Conservation (phyloP, 2,888 invertebrate genomes). For the Rotaria socialis region DNA sequence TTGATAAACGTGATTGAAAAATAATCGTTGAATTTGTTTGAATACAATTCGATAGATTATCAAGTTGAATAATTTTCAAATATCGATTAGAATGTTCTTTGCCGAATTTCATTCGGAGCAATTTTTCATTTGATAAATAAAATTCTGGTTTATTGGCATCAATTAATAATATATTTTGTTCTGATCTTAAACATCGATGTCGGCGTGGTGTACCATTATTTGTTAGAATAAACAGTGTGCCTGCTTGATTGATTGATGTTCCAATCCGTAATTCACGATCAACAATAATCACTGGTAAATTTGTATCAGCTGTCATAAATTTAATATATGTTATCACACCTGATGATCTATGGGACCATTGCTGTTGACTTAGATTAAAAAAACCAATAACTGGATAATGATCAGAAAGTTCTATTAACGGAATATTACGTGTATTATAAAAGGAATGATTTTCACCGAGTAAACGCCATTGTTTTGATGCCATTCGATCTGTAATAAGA, state of each 20-base stretch:
- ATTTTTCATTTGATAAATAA: constrained; percentile 6
- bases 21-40: background rate
- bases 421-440: background rate
- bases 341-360: background rate
- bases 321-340: background rate
- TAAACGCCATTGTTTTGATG: constrained; percentile 11
- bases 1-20: constrained; percentile 7
- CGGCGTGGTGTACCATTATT: constrained; percentile 32
- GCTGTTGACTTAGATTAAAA: background rate
- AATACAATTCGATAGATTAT: background rate
- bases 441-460: background rate
- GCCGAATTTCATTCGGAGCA: background rate
- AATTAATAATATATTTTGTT: constrained; percentile 13
- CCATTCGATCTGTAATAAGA: constrained; percentile 19
- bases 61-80: constrained; percentile 7
- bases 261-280: background rate
- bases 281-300: background rate
- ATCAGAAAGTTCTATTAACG: constrained; percentile 3
- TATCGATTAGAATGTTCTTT: constrained; percentile 7
- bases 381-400: constrained; percentile 20
- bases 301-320: background rate
- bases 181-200: constrained; percentile 9
- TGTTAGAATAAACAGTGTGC: background rate
- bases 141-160: background rate
- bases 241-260: background rate